Percentiles rank a stretch among this genome's conserved stretches.
These are phyloP conservation scores for Drosophila quadrilineata DNA, from an alignment of 1,140 invertebrate species.

Conservation along the genomic window DNA sequence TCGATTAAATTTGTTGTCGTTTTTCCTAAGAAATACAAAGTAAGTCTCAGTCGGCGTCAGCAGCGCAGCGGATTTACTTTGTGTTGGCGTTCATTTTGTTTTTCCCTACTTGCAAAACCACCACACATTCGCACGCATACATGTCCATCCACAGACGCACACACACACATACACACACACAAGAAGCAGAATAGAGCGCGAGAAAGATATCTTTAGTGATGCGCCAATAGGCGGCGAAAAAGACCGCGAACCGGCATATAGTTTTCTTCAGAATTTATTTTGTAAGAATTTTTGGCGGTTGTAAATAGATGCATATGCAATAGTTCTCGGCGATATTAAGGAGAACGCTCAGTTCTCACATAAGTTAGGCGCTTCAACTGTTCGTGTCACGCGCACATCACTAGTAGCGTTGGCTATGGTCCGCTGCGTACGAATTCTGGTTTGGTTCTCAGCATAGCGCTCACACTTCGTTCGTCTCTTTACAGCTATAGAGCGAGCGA, in stretches of 20 bases:
- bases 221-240: background rate
- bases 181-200: constrained; percentile 32
- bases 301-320: too few species aligned
- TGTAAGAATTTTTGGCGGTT: too few species aligned
- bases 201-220: constrained; percentile 47
- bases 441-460: constrained; percentile 31
- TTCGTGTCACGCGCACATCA: constrained; percentile 16
- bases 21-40: constrained; percentile 16
- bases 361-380: too few species aligned
- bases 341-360: too few species aligned
- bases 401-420: constrained; percentile 41
- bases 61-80: constrained; percentile 38
- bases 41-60: constrained; percentile 47
- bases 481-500: constrained; percentile 35
- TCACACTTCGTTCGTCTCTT: constrained; percentile 37
- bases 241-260: background rate
- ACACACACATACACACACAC: constrained; percentile 17
- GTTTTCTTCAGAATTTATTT: too few species aligned
- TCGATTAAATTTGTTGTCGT: background rate
- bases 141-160: constrained; percentile 13
- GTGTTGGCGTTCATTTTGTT: constrained; percentile 72
- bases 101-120: constrained; percentile 69
- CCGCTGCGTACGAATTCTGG: constrained; percentile 53
- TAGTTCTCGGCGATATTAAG: too few species aligned
- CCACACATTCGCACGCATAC: constrained; percentile 41